These are phyloP conservation scores for Pangasius sanitwongsei DNA, from an alignment of 2,797 vertebrate species.

Conservation along the genomic window DNA sequence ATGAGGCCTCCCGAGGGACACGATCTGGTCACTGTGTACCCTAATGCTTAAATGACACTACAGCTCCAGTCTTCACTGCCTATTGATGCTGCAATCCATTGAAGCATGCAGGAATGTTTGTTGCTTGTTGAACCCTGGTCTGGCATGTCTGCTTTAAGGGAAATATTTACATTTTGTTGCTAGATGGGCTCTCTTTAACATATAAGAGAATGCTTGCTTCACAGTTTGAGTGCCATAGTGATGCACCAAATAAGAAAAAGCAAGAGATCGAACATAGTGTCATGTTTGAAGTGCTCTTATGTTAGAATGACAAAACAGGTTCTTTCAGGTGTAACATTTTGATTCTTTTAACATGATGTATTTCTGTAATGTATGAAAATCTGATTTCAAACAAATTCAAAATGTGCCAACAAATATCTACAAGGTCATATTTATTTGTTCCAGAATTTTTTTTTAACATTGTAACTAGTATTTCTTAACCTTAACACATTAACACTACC, in stretches of 20 bases:
- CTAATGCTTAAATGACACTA: conserved; percentile 72
- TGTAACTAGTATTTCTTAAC: neutral
- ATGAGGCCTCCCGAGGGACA: conserved; percentile 82
- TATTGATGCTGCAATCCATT: conserved; percentile 10
- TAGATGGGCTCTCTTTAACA: neutral
- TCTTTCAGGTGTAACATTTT: conserved; percentile 8
- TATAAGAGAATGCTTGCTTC: conserved; percentile 21
- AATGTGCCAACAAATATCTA: neutral
- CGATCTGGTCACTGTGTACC: conserved; percentile 81
- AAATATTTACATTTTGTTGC: conserved; percentile 10
- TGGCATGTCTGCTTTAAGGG: neutral
- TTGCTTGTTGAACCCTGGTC: conserved; percentile 4
- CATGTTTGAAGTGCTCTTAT: neutral
- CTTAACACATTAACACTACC: neutral
- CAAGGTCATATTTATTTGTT: neutral
- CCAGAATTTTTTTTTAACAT: neutral
- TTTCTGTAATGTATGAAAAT: neutral
- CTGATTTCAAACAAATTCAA: neutral
- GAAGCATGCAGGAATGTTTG: conserved; percentile 19
- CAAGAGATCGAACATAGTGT: neutral
- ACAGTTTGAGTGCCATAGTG: neutral
- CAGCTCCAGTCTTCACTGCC: neutral
- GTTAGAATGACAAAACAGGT: neutral
- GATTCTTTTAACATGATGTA: neutral
- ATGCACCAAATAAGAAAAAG: conserved; percentile 8